A percentile compares a stretch with the other conserved stretches of the same genome.
These are phyloP conservation scores for Lasaia peninsularis DNA, from an alignment of 1,140 invertebrate genomes.

Conservation along the genomic window DNA sequence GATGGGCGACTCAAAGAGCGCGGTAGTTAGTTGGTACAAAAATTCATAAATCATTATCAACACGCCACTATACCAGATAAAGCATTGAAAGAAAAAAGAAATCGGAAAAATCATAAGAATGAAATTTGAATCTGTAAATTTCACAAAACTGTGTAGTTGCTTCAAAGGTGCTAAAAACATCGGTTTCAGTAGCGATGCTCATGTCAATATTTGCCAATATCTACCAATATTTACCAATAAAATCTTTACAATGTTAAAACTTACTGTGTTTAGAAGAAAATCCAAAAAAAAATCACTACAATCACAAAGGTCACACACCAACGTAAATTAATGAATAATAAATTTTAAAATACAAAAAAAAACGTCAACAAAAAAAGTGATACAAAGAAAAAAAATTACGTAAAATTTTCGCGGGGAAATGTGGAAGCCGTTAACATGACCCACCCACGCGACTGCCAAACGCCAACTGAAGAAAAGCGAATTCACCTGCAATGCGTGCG, in stretches of 20 bases:
- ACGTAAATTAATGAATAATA: slow-evolving; percentile 25
- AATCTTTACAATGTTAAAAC: not conserved
- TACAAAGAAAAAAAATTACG: slow-evolving; percentile 32
- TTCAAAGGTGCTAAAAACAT: no score
- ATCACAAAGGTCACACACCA: slow-evolving; percentile 32
- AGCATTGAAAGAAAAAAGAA: no score
- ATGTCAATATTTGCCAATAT: no score
- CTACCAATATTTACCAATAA: not conserved
- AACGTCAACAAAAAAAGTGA: slow-evolving; percentile 23
- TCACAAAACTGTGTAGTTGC: no score
- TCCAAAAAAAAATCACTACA: slow-evolving; percentile 7
- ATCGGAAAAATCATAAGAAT: no score
- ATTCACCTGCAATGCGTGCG: slow-evolving; percentile 73
- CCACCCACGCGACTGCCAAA: slow-evolving; percentile 41
- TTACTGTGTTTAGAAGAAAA: slow-evolving; percentile 8
- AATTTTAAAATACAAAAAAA: slow-evolving; percentile 14
- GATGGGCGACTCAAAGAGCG: no score
- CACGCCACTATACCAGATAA: no score
- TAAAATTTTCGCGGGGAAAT: slow-evolving; percentile 69
- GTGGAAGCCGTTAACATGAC: slow-evolving; percentile 29
- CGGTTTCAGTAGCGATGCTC: no score
- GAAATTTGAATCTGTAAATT: no score
- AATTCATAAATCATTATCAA: no score
- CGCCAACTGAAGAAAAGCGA: slow-evolving; percentile 51
- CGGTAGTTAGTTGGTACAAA: no score